These are phyloP conservation scores for Diacarnus erythraeanus DNA, from an alignment of 37 sponge, comb jelly and placozoan species.

Conservation along the genomic window DNA sequence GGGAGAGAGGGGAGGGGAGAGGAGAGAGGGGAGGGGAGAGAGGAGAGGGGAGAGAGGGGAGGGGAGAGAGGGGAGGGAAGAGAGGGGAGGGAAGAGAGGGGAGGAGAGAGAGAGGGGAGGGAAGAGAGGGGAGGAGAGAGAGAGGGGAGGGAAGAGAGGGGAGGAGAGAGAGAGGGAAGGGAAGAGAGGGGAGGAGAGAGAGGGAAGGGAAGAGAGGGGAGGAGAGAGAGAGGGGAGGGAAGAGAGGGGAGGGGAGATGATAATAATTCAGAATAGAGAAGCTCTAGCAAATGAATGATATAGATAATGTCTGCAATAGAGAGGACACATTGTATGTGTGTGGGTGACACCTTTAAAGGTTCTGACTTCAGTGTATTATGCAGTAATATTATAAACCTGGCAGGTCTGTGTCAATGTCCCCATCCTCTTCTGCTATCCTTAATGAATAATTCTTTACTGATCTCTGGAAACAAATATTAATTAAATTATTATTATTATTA, in stretches of 20 bases:
- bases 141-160: background rate
- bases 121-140: background rate
- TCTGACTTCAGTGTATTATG: too few relatives aligned
- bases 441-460: conserved; percentile 53
- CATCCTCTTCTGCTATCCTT: conserved; percentile 87
- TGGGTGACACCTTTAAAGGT: too few relatives aligned
- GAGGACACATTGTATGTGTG: too few relatives aligned
- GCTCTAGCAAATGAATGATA: too few relatives aligned
- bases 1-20: background rate
- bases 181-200: background rate
- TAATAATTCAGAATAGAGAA: too few relatives aligned
- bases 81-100: background rate
- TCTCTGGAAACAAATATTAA: conserved; percentile 34
- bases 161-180: background rate
- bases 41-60: too few relatives aligned
- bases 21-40: too few relatives aligned
- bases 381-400: conserved; percentile 52
- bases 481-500: too few relatives aligned
- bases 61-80: too few relatives aligned
- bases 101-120: background rate
- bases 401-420: conserved; percentile 77
- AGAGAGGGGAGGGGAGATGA: background rate
- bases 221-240: background rate
- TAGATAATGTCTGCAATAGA: too few relatives aligned
- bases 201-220: background rate